phyloP scores from a whole-genome alignment of 2,888 invertebrate species.

The Arrhopalites spinosus region DNA sequence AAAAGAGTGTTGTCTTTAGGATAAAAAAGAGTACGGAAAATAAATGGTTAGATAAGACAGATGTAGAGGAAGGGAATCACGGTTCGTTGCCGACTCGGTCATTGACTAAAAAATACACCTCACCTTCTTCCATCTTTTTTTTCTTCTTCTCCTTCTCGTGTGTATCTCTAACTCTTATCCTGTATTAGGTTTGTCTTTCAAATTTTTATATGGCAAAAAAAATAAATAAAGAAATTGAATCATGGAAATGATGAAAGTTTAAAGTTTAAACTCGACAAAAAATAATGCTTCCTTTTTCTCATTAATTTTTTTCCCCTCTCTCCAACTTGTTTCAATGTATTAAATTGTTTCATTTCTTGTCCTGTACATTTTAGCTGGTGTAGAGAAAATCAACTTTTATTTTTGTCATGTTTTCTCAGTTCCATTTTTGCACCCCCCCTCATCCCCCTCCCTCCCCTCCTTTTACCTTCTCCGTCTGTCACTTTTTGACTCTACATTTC shows the following conservation, averaged over 20 bases:
- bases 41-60: conserved; percentile 16
- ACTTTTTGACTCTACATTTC: too few relatives aligned
- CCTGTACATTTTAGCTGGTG: too few relatives aligned
- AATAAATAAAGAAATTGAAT: background rate
- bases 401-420: too few relatives aligned
- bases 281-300: background rate
- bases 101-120: conserved; percentile 43
- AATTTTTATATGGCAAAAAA: background rate
- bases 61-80: conserved; percentile 38
- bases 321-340: too few relatives aligned
- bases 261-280: background rate
- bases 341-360: too few relatives aligned
- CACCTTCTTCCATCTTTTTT: conserved; percentile 1
- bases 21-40: background rate
- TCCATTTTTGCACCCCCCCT: too few relatives aligned
- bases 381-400: too few relatives aligned
- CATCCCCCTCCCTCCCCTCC: too few relatives aligned
- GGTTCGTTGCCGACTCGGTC: conserved; percentile 43
- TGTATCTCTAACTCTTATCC: background rate
- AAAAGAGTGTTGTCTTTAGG: background rate
- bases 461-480: too few relatives aligned
- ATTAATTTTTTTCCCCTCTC: too few relatives aligned
- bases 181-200: background rate
- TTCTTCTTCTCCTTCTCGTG: background rate
- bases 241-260: background rate